phyloP scores from a whole-genome alignment of 2,113 vertebrate species.

The Tachysurus fulvidraco region DNA sequence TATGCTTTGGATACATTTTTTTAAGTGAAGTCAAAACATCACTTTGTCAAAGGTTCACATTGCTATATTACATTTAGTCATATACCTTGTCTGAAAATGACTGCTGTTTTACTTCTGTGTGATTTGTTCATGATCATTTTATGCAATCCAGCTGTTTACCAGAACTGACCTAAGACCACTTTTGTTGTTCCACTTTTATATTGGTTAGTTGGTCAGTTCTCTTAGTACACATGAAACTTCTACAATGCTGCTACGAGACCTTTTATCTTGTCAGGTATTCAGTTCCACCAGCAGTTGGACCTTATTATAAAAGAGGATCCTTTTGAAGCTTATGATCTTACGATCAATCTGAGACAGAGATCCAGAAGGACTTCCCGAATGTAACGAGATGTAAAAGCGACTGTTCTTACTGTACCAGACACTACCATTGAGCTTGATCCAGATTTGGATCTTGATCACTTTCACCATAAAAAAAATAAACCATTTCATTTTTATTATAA shows the following conservation, averaged over 20 bases:
- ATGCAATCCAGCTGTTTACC: not conserved
- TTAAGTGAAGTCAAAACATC: not conserved
- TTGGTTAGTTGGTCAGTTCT: not conserved
- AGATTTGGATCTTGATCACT: slow-evolving; percentile 74
- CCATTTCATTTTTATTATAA: slow-evolving; percentile 66
- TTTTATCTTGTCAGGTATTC: not conserved
- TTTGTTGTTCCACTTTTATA: not conserved
- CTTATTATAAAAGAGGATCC: slow-evolving; percentile 77
- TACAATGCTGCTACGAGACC: not conserved
- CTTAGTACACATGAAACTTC: not conserved
- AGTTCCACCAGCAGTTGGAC: slow-evolving; percentile 51
- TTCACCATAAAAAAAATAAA: slow-evolving; percentile 73
- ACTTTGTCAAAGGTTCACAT: not conserved
- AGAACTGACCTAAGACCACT: not conserved
- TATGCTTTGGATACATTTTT: not conserved
- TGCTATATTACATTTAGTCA: not conserved
- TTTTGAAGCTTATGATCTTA: slow-evolving; percentile 69
- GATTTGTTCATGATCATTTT: not conserved
- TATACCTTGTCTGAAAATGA: not conserved
- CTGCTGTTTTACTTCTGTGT: not conserved
- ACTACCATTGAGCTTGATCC: slow-evolving; percentile 72
- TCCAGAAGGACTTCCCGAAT: slow-evolving; percentile 76
- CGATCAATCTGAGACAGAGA: slow-evolving; percentile 73
- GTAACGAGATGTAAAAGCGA: slow-evolving; percentile 89
- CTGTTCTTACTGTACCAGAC: slow-evolving; percentile 84